Conservation (phyloP, 1,140 invertebrate species). For the Ceratina calcarata region DNA sequence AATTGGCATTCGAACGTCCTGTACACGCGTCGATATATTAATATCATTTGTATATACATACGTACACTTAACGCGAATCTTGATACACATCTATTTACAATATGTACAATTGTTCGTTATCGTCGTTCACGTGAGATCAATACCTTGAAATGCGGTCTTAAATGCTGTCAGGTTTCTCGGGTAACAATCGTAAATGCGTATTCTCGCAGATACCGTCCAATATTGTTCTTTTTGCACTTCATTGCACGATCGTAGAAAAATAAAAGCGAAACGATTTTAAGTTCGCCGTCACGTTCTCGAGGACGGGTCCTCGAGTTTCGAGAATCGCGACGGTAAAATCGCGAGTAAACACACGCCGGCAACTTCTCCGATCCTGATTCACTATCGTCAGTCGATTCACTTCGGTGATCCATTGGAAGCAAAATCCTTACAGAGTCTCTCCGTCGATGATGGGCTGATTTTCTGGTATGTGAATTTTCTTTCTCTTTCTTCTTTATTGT, state of each 20-base stretch:
- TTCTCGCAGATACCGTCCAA: too few relatives aligned
- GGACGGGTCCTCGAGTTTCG: too few relatives aligned
- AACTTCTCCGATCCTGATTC: background rate
- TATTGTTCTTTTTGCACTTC: background rate
- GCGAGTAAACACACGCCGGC: background rate
- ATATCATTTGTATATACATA: slow-evolving; percentile 56
- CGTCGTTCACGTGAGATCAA: slow-evolving; percentile 70
- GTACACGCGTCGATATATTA: slow-evolving; percentile 50
- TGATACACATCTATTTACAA: slow-evolving; percentile 69
- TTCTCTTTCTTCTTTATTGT: background rate
- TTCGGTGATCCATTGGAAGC: background rate
- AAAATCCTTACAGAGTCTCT: too few relatives aligned
- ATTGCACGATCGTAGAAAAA: background rate
- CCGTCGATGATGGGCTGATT: background rate
- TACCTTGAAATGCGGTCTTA: slow-evolving; percentile 56
- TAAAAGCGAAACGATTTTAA: background rate
- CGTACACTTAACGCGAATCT: slow-evolving; percentile 54
- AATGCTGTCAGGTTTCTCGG: slow-evolving; percentile 16
- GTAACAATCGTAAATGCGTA: background rate
- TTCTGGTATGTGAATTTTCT: background rate
- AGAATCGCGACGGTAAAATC: background rate
- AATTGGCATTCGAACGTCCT: slow-evolving; percentile 30
- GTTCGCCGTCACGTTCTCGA: background rate
- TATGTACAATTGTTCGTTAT: slow-evolving; percentile 66
- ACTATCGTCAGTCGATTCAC: background rate